Percentiles rank a stretch among this genome's conserved stretches.
These are phyloP conservation scores for Hipparchia semele DNA, from an alignment of 2,888 invertebrate species.

Conservation along the genomic window DNA sequence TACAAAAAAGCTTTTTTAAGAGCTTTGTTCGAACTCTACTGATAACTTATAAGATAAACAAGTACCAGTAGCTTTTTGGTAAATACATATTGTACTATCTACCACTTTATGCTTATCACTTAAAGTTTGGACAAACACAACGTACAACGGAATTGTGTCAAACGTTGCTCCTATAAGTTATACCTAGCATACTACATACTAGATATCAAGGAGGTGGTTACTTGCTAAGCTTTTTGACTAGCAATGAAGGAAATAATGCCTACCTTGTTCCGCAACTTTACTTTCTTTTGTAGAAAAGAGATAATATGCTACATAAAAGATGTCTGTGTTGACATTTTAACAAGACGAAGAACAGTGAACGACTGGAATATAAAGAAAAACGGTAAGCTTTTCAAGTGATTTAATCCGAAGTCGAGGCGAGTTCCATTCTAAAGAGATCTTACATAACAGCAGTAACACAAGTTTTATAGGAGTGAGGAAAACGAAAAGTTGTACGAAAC, in stretches of 20 bases:
- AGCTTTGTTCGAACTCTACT: background rate
- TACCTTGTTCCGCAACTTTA: background rate
- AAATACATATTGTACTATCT: background rate
- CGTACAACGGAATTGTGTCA: background rate
- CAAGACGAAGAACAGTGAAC: background rate
- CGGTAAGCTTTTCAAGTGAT: conserved; percentile 22
- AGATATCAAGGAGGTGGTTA: no score
- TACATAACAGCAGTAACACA: conserved; percentile 15
- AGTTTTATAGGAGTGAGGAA: conserved; percentile 20
- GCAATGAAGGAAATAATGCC: background rate
- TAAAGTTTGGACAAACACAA: background rate
- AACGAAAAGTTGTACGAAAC: conserved; percentile 24
- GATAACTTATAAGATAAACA: conserved; percentile 2
- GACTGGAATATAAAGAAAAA: conserved; percentile 18
- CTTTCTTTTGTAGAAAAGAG: background rate
- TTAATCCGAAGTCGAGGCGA: conserved; percentile 20
- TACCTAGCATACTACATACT: no score
- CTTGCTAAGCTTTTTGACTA: background rate
- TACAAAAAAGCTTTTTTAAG: conserved; percentile 9
- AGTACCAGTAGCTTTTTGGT: background rate
- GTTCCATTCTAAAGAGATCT: conserved; percentile 14
- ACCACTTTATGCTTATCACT: conserved; percentile 11
- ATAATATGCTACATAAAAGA: background rate
- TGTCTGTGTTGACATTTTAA: conserved; percentile 20
- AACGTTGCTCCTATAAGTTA: no score